A percentile compares a stretch with the other conserved stretches of the same genome.
Evolutionary conservation across 2,797 vertebrate genomes (phyloP).

Genomic region (Clarias laeviceps): DNA sequence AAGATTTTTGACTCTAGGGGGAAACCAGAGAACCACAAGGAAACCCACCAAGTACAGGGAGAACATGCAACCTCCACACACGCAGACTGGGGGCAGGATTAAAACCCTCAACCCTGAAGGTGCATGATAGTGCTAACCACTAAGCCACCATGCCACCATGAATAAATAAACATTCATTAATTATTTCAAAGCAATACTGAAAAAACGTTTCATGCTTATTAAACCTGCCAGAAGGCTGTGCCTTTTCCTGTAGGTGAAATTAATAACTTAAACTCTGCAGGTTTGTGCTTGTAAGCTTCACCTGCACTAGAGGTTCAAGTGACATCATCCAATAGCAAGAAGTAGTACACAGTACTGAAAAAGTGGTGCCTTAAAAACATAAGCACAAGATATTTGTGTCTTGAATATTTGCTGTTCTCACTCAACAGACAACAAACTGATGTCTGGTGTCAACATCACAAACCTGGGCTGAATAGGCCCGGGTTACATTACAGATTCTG

Average conservation of each 20-base stretch:
- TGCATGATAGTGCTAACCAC: no score
- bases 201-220: not conserved
- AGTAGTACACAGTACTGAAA: slow-evolving; percentile 19
- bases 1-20: no score
- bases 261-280: slow-evolving; percentile 30
- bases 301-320: slow-evolving; percentile 32
- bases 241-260: not conserved
- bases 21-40: no score
- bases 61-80: no score
- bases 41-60: no score
- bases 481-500: slow-evolving; percentile 25
- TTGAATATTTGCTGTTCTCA: slow-evolving; percentile 16
- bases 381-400: slow-evolving; percentile 27
- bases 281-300: slow-evolving; percentile 47
- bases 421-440: no score
- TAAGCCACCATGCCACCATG: not conserved
- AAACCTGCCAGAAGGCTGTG: slow-evolving; percentile 7
- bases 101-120: no score
- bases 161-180: slow-evolving; percentile 2
- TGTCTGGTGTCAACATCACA: not conserved
- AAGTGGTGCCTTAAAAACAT: slow-evolving; percentile 18
- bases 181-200: slow-evolving; percentile 21
- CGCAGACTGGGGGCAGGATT: no score
- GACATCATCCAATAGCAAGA: slow-evolving; percentile 33
- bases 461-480: not conserved